Conservation (phyloP, 2,888 invertebrate species). For the Adineta ricciae region DNA sequence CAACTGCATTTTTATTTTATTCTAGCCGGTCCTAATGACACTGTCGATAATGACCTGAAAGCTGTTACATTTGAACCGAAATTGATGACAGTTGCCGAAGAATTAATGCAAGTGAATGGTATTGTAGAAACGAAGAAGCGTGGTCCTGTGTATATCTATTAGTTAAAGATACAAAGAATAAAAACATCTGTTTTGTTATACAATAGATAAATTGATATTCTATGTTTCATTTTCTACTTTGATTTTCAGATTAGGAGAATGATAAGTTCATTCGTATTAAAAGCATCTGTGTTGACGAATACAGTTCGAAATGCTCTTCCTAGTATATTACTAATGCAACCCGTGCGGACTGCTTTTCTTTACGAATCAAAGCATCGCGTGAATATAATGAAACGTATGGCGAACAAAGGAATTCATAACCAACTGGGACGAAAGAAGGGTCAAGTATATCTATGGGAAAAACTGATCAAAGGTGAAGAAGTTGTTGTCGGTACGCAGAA, state of each 20-base stretch:
- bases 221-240: not conserved
- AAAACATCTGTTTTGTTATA: not conserved
- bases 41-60: not conserved
- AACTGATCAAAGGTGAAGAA: not conserved
- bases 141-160: not conserved
- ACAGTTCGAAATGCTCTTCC: not conserved
- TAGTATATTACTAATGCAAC: not conserved
- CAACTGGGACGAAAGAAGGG: not conserved
- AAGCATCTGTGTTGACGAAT: not conserved
- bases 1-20: too few species aligned
- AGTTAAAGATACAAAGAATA: not conserved
- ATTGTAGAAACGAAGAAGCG: not conserved
- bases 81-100: not conserved
- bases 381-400: conserved; percentile 16
- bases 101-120: not conserved
- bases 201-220: not conserved
- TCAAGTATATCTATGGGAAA: not conserved
- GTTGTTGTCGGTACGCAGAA: not conserved
- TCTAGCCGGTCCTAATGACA: not conserved
- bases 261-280: not conserved
- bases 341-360: not conserved
- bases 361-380: not conserved
- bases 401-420: not conserved
- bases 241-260: not conserved
- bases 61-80: conserved; percentile 9